These are phyloP conservation scores for Osmoderma eremita DNA, from an alignment of 2,888 invertebrate species.

Conservation along the genomic window DNA sequence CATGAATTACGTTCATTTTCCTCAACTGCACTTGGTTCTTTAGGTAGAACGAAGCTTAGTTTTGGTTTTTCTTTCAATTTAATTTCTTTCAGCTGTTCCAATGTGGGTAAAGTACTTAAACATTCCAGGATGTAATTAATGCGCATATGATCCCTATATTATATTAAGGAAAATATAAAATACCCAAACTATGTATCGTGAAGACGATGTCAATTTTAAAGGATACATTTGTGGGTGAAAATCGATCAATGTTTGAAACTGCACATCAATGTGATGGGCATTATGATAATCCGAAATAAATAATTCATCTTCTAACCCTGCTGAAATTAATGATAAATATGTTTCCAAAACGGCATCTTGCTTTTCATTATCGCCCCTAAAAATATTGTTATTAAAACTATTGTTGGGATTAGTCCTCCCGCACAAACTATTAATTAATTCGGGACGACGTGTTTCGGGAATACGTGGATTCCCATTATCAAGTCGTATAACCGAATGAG, in stretches of 20 bases:
- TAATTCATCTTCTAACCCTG: conserved; percentile 59
- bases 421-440: too few species aligned
- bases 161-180: conserved; percentile 48
- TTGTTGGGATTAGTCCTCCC: not conserved
- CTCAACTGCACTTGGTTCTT: conserved; percentile 15
- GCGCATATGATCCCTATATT: conserved; percentile 57
- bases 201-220: conserved; percentile 34
- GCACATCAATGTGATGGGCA: conserved; percentile 55
- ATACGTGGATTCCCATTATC: too few species aligned
- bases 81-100: conserved; percentile 37
- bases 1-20: conserved; percentile 18
- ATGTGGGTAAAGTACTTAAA: conserved; percentile 53
- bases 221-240: conserved; percentile 55
- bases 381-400: conserved; percentile 34
- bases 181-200: not conserved
- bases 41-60: conserved; percentile 5
- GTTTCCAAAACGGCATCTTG: conserved; percentile 58
- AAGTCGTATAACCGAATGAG: too few species aligned
- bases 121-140: conserved; percentile 58
- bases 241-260: conserved; percentile 58
- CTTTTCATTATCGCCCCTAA: conserved; percentile 54
- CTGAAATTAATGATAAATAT: conserved; percentile 57
- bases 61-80: conserved; percentile 12
- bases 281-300: conserved; percentile 62
- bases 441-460: too few species aligned